phyloP scores from a whole-genome alignment of 2,113 vertebrate genomes.

The Nycticebus coucang region DNA sequence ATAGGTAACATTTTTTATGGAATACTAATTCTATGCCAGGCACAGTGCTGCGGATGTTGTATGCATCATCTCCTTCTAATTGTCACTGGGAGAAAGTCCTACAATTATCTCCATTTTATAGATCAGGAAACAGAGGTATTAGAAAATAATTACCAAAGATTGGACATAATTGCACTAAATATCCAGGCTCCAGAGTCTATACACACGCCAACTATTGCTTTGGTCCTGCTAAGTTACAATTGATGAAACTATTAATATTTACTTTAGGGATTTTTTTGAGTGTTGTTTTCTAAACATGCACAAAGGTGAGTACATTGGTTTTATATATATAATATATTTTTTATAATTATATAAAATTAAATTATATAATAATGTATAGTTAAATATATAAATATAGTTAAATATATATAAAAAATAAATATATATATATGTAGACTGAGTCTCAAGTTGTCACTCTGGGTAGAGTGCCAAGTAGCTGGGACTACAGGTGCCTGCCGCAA shows the following conservation, averaged over 20 bases:
- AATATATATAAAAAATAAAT: too few species aligned
- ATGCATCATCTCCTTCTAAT: not conserved
- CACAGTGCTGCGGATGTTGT: not conserved
- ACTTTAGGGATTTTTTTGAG: not conserved
- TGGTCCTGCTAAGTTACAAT: not conserved
- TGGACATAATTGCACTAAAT: not conserved
- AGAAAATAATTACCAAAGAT: too few species aligned
- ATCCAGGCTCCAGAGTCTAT: not conserved
- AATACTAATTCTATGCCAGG: not conserved
- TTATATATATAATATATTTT: too few species aligned
- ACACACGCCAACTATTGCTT: not conserved
- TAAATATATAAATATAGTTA: too few species aligned
- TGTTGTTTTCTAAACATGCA: not conserved
- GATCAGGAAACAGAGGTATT: not conserved
- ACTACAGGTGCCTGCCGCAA: too few species aligned
- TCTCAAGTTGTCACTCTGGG: too few species aligned
- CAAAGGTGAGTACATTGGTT: not conserved
- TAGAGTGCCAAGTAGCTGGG: too few species aligned
- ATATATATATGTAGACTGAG: too few species aligned
- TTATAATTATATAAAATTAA: too few species aligned
- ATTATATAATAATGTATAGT: too few species aligned
- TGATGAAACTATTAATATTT: not conserved
- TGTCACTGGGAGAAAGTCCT: not conserved
- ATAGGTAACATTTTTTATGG: not conserved
- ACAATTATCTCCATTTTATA: not conserved